Conservation (phyloP, 2,888 invertebrate genomes). For the Caenorhabditis sulstoni region DNA sequence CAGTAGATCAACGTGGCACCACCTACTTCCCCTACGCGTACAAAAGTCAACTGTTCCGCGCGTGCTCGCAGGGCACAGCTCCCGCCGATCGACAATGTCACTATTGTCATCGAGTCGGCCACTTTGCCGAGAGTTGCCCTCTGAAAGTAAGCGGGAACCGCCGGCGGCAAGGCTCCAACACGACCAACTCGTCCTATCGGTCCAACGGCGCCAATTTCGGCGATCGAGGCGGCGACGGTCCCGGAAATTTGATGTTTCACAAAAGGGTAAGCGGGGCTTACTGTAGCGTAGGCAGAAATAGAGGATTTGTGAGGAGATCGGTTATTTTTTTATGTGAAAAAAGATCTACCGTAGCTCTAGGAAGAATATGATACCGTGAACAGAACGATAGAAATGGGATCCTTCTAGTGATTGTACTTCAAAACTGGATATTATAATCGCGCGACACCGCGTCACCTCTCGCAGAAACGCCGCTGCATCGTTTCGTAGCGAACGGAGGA, state of each 20-base stretch:
- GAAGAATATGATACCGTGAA: too few relatives aligned
- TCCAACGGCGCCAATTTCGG: constrained; percentile 11
- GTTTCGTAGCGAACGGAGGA: too few relatives aligned
- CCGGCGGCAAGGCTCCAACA: constrained; percentile 25
- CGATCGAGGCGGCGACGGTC: background rate
- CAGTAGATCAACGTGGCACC: background rate
- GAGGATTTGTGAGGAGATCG: too few relatives aligned
- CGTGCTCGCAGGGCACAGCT: constrained; percentile 52
- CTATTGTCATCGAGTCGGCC: constrained; percentile 58
- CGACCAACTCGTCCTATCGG: constrained; percentile 34
- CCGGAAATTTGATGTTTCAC: background rate
- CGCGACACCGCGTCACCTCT: too few relatives aligned
- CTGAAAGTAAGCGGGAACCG: background rate
- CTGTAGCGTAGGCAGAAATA: too few relatives aligned
- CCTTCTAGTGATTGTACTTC: too few relatives aligned
- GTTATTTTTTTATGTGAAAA: too few relatives aligned
- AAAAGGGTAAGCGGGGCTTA: constrained; percentile 9
- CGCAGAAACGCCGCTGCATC: too few relatives aligned
- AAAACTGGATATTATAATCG: too few relatives aligned
- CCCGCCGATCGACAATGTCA: constrained; percentile 62
- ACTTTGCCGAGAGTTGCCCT: constrained; percentile 64
- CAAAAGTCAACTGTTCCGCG: constrained; percentile 12
- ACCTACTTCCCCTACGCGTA: background rate
- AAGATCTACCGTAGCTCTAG: too few relatives aligned
- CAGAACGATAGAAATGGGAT: too few relatives aligned